Evolutionary conservation across 2,113 vertebrate species (phyloP), one percentile per base, ranked within the genome.

Genomic region (Paramormyrops kingsleyae): DNA sequence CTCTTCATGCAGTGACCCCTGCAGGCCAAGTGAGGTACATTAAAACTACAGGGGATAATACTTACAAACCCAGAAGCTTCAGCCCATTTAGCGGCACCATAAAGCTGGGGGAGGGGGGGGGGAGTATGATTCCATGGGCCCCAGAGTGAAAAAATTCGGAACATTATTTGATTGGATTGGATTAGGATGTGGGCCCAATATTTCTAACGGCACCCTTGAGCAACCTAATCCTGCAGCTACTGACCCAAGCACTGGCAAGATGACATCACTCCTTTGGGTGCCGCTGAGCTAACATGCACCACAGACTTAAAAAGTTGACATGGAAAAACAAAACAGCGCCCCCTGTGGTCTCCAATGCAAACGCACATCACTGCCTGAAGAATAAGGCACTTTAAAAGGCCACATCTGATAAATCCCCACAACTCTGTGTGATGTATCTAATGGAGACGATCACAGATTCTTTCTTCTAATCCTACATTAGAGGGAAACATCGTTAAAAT

Each of bases 401-500:
- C 89, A 66, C 19, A 66, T 87, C 74, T 88, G 80, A 86, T 35
- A 90, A 92, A 86, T 90, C 77, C 77, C 83, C 77, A 87, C 84
- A 44, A 74, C 88, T 46, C 83, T 91, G 86, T 27, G 52, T 21
- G 88, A 92, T 88, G 83, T 66, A 93, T 89, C 93, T 92, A 31
- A 83, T 89, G 83, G 91, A 86, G 92, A 83, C 59, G 3, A 91
- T 90, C 24, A 83, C 90, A 74, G 91, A 90, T 19, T 87, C 87
- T 56, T 87, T 80, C 47, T 91, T 80, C 89, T 66, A 92, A 91
- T 93, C 92, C 90, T 91, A 92, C 90, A 91, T 91, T 91, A 84
- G 56, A 24, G 88, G 39, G 74, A 88, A 88, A 89, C 52, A 70
- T 52, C 84, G 90, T 92, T 94, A 90, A 93, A 93, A 93, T 93